Evolutionary conservation across 2,113 vertebrate species (phyloP).

Genomic region (Penelope pileata): DNA sequence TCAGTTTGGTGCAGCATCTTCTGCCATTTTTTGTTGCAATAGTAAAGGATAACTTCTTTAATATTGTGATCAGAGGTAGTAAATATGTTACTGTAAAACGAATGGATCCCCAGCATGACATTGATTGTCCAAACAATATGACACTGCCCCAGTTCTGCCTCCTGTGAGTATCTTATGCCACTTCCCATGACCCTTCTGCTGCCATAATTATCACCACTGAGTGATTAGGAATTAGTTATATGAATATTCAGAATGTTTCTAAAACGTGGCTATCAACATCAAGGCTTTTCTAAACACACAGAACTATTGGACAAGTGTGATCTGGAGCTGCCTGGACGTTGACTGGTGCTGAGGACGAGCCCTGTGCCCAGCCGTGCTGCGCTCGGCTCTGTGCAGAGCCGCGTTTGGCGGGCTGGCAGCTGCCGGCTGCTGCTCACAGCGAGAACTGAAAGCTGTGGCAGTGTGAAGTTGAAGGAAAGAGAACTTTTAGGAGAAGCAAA

Average conservation of each 20-base stretch:
- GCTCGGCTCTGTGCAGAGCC: background rate
- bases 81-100: background rate
- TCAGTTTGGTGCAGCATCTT: background rate
- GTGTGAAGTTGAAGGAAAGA: background rate
- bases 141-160: background rate
- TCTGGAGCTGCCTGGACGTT: no score
- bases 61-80: fast-evolving
- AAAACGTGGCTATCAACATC: background rate
- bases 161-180: background rate
- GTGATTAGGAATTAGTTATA: background rate
- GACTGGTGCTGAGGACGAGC: no score
- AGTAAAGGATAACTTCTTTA: background rate
- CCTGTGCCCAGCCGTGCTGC: no score
- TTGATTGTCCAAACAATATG: background rate
- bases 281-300: background rate
- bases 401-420: background rate
- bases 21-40: no score
- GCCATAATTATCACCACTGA: background rate
- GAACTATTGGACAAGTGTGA: background rate
- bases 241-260: background rate
- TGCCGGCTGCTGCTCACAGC: background rate
- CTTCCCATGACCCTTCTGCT: background rate
- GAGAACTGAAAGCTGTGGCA: background rate
- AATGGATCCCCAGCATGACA: background rate
- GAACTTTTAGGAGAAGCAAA: no score